Conservation (phyloP, 2,888 invertebrate species). For the Drosophila quinaria region DNA sequence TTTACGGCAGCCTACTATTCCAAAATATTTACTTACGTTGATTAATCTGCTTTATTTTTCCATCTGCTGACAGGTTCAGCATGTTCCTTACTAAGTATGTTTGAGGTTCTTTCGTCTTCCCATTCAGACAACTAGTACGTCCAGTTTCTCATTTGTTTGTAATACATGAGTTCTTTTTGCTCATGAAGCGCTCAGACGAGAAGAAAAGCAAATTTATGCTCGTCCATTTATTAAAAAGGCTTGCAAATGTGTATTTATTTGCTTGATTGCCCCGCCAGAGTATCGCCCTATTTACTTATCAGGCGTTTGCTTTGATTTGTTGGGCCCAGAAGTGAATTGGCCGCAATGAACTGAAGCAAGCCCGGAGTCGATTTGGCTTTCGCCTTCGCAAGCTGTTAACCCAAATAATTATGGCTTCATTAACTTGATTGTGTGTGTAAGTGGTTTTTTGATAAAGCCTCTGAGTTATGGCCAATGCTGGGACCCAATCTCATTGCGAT, state of each 20-base stretch:
- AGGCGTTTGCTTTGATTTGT: slow-evolving; percentile 74
- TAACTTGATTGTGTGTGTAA: slow-evolving; percentile 79
- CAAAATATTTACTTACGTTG: not conserved
- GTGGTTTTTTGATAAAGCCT: slow-evolving; percentile 79
- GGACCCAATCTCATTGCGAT: slow-evolving; percentile 17
- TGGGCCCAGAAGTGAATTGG: slow-evolving; percentile 59
- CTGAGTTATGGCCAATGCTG: slow-evolving; percentile 64
- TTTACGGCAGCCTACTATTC: not conserved
- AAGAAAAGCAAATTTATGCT: slow-evolving; percentile 51
- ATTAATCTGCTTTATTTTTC: not conserved
- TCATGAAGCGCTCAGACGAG: slow-evolving; percentile 16
- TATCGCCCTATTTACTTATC: slow-evolving; percentile 53
- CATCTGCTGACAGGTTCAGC: slow-evolving; percentile 1
- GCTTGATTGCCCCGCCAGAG: slow-evolving; percentile 14
- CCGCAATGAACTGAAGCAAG: slow-evolving; percentile 55
- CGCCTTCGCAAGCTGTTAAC: slow-evolving; percentile 77
- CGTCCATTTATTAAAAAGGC: slow-evolving; percentile 75
- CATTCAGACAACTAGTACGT: slow-evolving; percentile 24
- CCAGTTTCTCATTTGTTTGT: slow-evolving; percentile 18
- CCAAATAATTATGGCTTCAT: slow-evolving; percentile 81
- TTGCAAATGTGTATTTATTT: slow-evolving; percentile 71
- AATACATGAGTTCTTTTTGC: slow-evolving; percentile 6
- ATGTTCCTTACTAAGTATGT: not conserved
- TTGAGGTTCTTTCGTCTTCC: not conserved
- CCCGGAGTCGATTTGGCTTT: slow-evolving; percentile 24